These are phyloP conservation scores for Petromus typicus DNA, from an alignment of 2,113 vertebrate genomes.

Conservation along the genomic window DNA sequence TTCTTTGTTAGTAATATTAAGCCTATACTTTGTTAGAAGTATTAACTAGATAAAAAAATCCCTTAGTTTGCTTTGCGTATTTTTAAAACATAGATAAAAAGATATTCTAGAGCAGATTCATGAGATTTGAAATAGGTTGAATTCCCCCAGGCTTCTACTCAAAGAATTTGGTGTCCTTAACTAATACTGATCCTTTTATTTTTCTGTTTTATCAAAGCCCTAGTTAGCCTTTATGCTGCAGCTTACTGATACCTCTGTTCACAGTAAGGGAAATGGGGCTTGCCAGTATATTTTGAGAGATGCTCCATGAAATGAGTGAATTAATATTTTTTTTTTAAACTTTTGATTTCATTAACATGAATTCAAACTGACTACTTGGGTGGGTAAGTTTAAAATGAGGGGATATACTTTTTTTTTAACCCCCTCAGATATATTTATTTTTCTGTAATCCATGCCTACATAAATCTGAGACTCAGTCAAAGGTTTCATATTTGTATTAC, in stretches of 20 bases:
- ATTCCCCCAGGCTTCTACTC: not conserved
- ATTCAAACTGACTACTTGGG: not conserved
- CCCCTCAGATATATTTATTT: not conserved
- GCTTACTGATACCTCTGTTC: not conserved
- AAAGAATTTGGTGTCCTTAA: not conserved
- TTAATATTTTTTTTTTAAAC: slow-evolving; percentile 15
- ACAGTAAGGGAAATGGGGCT: not conserved
- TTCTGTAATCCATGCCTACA: not conserved
- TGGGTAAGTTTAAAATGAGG: not conserved
- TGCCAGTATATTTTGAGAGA: not conserved
- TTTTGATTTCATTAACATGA: not conserved
- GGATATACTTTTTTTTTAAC: slow-evolving; percentile 3
- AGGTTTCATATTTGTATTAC: too few relatives aligned
- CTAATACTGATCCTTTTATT: not conserved
- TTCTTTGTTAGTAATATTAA: not conserved
- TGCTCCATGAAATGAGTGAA: not conserved
- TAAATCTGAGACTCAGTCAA: slow-evolving; percentile 34
- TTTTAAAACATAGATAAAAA: not conserved
- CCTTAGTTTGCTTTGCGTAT: not conserved
- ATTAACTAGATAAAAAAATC: not conserved
- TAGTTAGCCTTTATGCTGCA: not conserved
- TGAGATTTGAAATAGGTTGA: not conserved
- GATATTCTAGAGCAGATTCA: not conserved
- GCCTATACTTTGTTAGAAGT: slow-evolving; percentile 22
- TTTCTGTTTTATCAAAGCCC: not conserved